Percentiles rank a stretch among this genome's conserved stretches.
phyloP scores from a whole-genome alignment of 2,888 invertebrate species.

The Sericinus montela region DNA sequence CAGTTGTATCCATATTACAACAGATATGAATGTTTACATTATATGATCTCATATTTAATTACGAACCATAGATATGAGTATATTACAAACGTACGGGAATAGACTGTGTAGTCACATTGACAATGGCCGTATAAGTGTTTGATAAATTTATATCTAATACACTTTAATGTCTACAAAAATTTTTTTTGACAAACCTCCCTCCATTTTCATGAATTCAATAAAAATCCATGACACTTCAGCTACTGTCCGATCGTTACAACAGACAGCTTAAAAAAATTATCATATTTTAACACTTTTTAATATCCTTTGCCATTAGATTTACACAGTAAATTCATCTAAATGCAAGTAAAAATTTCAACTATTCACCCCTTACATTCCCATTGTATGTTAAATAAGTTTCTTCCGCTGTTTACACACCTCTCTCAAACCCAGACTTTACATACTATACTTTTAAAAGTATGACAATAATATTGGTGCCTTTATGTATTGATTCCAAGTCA shows the following conservation, averaged over 20 bases:
- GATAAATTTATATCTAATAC: neutral
- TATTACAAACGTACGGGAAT: neutral
- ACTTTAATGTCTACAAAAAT: neutral
- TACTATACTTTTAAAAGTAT: neutral
- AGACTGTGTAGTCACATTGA: neutral
- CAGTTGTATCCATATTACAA: too few species aligned
- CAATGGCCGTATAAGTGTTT: neutral
- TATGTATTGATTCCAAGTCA: too few species aligned
- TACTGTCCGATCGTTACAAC: too few species aligned
- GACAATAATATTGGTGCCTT: too few species aligned
- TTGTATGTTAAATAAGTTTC: neutral
- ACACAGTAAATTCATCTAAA: neutral
- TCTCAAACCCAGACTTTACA: neutral
- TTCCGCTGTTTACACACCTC: neutral
- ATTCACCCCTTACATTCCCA: neutral
- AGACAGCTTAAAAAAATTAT: too few species aligned
- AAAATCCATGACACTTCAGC: too few species aligned
- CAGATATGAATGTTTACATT: too few species aligned
- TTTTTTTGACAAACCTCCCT: too few species aligned
- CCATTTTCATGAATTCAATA: too few species aligned
- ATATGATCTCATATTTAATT: too few species aligned
- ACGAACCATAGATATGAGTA: neutral
- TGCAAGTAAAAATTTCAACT: neutral
- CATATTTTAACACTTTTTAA: too few species aligned
- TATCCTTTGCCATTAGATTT: neutral